phyloP scores from a whole-genome alignment of 2,113 vertebrate species.

The Thamnaconus septentrionalis region DNA sequence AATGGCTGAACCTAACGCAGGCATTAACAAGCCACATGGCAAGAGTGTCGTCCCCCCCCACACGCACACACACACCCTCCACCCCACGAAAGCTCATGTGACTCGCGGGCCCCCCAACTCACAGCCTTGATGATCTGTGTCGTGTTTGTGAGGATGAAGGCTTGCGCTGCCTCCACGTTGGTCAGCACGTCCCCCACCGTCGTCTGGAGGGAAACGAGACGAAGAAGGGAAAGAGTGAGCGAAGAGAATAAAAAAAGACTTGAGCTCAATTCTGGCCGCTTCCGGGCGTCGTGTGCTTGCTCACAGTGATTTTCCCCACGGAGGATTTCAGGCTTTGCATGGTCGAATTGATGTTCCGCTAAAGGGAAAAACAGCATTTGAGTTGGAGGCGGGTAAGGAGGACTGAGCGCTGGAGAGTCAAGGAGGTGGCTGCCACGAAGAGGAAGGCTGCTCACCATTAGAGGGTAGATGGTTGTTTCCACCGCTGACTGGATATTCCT shows the following conservation, averaged over 20 bases:
- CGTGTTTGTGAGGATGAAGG: conserved; percentile 67
- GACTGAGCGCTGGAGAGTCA: neutral
- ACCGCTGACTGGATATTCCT: conserved; percentile 68
- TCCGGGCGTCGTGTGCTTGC: conserved; percentile 53
- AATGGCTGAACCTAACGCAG: neutral
- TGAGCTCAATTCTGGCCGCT: neutral
- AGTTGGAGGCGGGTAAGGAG: neutral
- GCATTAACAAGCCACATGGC: neutral
- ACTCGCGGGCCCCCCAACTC: conserved; percentile 63
- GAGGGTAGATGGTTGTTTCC: conserved; percentile 54
- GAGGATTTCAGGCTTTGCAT: conserved; percentile 46
- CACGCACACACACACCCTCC: conserved; percentile 34
- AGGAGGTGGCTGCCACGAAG: neutral
- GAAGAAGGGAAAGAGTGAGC: conserved; percentile 2
- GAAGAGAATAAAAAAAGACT: neutral
- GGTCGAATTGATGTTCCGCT: conserved; percentile 70
- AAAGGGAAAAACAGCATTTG: conserved; percentile 13
- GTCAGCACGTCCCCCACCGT: conserved; percentile 51
- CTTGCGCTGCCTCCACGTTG: conserved; percentile 56
- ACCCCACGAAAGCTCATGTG: conserved; percentile 48
- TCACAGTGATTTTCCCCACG: conserved; percentile 59
- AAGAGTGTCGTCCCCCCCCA: no score
- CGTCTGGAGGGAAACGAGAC: conserved; percentile 53
- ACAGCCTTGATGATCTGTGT: conserved; percentile 74
- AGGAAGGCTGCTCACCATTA: conserved; percentile 62